Conservation (phyloP, 1,140 invertebrate species). For the Micrasema longulum region DNA sequence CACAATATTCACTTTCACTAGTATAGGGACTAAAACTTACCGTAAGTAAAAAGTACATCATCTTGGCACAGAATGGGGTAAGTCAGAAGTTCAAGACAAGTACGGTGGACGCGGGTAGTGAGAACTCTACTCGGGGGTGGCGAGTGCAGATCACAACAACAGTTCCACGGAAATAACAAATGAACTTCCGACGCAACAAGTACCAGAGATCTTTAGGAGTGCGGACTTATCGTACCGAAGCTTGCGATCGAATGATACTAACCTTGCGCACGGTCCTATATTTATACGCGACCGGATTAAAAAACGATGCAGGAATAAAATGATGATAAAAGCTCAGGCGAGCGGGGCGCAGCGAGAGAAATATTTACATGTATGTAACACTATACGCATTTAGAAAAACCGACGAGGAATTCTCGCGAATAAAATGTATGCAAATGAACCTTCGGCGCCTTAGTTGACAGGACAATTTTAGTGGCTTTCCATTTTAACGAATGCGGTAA, state of each 20-base stretch:
- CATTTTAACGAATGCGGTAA: slow-evolving; percentile 25
- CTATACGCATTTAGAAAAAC: slow-evolving; percentile 44
- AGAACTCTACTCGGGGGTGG: slow-evolving; percentile 1
- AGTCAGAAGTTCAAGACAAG: no score
- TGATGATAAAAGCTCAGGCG: slow-evolving; percentile 40
- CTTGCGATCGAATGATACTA: slow-evolving; percentile 50
- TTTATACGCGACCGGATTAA: slow-evolving; percentile 42
- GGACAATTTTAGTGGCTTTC: slow-evolving; percentile 31
- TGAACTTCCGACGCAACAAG: slow-evolving; percentile 28
- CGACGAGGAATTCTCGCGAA: slow-evolving; percentile 39
- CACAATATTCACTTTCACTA: slow-evolving; percentile 42
- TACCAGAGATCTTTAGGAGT: slow-evolving; percentile 24
- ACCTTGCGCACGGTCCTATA: slow-evolving; percentile 49
- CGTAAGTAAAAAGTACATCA: slow-evolving; percentile 38
- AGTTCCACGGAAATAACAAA: not conserved
- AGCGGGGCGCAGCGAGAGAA: slow-evolving; percentile 1
- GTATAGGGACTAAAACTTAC: slow-evolving; percentile 27
- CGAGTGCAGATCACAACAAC: slow-evolving; percentile 13
- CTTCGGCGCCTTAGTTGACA: slow-evolving; percentile 5
- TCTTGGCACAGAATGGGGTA: slow-evolving; percentile 33
- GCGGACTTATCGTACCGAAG: slow-evolving; percentile 33
- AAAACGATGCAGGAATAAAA: slow-evolving; percentile 47
- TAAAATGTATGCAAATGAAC: slow-evolving; percentile 44
- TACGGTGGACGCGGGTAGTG: not conserved
- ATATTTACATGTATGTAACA: slow-evolving; percentile 6